These are phyloP conservation scores for Condylura cristata DNA, from an alignment of 2,113 vertebrate genomes.

Conservation along the genomic window DNA sequence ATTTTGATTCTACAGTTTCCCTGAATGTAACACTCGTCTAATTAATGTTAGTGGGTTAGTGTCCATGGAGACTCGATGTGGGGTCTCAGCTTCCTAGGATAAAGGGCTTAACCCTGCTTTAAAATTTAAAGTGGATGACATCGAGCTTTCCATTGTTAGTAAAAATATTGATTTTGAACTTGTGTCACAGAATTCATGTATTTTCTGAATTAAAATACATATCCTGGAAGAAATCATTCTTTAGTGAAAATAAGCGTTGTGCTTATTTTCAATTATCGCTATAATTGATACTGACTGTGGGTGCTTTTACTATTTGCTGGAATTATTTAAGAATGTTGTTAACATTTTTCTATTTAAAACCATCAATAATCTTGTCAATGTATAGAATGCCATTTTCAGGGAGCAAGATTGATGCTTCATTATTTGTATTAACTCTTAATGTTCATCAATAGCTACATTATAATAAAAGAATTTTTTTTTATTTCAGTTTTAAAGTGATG, in stretches of 20 bases:
- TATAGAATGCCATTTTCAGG: not conserved
- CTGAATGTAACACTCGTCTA: not conserved
- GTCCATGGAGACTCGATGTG: not conserved
- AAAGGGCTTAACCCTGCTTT: not conserved
- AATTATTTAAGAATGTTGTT: not conserved
- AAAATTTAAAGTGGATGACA: conserved; percentile 18
- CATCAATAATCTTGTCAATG: not conserved
- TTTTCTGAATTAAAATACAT: conserved; percentile 19
- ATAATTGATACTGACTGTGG: not conserved
- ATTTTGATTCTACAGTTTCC: not conserved
- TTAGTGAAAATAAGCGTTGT: not conserved
- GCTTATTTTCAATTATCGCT: not conserved
- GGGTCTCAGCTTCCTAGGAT: not conserved
- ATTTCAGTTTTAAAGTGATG: not conserved
- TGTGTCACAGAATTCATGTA: not conserved
- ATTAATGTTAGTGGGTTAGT: not conserved
- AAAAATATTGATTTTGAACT: not conserved
- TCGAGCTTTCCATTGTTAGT: not conserved
- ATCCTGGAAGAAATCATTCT: not conserved
- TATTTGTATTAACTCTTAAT: not conserved
- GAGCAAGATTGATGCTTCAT: not conserved
- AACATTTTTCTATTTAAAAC: not conserved
- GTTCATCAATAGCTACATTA: not conserved
- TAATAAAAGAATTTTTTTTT: not conserved
- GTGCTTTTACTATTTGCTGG: conserved; percentile 5